Evolutionary conservation across 2,113 vertebrate genomes (phyloP).

Genomic region (Reinhardtius hippoglossoides): DNA sequence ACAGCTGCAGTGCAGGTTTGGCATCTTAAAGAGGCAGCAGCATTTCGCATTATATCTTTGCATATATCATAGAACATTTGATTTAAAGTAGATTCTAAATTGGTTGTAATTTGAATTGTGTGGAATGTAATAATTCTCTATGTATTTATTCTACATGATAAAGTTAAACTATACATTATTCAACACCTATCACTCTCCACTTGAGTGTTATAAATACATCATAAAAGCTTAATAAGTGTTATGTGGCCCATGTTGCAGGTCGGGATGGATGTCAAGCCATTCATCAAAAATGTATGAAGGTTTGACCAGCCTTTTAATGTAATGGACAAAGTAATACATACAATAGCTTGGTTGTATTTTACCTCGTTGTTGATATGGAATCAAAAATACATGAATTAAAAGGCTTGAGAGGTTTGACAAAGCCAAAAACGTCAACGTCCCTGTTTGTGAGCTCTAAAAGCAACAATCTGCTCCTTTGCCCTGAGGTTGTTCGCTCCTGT

Average conservation of each 20-base stretch:
- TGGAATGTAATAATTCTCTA: background rate
- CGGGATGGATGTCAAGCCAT: slow-evolving; percentile 46
- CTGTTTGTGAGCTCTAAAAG: slow-evolving; percentile 34
- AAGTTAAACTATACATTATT: slow-evolving; percentile 34
- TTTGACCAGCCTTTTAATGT: slow-evolving; percentile 58
- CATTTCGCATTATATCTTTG: slow-evolving; percentile 9
- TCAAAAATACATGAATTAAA: background rate
- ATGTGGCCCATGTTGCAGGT: slow-evolving; percentile 30
- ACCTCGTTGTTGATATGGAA: background rate
- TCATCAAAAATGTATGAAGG: slow-evolving; percentile 66
- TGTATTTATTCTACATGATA: background rate
- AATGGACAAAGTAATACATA: slow-evolving; percentile 30
- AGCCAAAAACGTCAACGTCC: slow-evolving; percentile 7
- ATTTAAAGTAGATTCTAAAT: background rate
- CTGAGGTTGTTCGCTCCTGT: slow-evolving; percentile 18
- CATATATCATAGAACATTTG: background rate
- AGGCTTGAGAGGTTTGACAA: slow-evolving; percentile 1
- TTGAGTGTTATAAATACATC: slow-evolving; percentile 42
- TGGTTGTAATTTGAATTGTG: background rate
- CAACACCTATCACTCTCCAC: slow-evolving; percentile 42
- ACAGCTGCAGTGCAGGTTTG: slow-evolving; percentile 44
- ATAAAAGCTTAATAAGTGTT: slow-evolving; percentile 63
- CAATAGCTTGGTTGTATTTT: slow-evolving; percentile 19
- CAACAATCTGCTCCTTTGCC: slow-evolving; percentile 14
- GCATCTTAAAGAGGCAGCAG: slow-evolving; percentile 1